Evolutionary conservation across 2,888 invertebrate species (phyloP).

Genomic region (Tetranychus truncatus): DNA sequence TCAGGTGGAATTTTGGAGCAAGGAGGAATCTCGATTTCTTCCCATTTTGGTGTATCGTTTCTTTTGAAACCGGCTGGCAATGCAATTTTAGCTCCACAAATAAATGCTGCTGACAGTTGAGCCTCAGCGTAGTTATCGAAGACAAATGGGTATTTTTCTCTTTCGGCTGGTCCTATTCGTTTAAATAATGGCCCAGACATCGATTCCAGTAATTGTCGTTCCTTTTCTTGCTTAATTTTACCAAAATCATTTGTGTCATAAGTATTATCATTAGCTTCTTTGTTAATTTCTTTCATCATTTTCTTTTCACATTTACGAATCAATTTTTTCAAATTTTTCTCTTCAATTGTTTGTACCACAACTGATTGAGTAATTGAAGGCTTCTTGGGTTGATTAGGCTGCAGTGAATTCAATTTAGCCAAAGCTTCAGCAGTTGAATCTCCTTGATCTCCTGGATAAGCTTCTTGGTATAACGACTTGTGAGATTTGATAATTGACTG

Average conservation of each 20-base stretch:
- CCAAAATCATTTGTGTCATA: conserved; percentile 13
- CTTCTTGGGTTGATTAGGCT: conserved; percentile 6
- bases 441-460: not conserved
- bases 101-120: conserved; percentile 49
- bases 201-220: conserved; percentile 13
- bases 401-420: not conserved
- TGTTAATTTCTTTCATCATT: conserved; percentile 29
- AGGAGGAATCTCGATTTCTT: conserved; percentile 49
- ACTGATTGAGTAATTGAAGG: conserved; percentile 17
- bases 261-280: conserved; percentile 20
- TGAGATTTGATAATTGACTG: not conserved
- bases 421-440: not conserved
- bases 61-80: conserved; percentile 60
- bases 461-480: not conserved
- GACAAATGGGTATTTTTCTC: conserved; percentile 36
- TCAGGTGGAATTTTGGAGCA: conserved; percentile 9
- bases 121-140: conserved; percentile 58
- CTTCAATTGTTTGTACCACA: conserved; percentile 53
- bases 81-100: conserved; percentile 55
- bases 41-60: conserved; percentile 52
- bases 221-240: conserved; percentile 12
- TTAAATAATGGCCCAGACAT: conserved; percentile 16
- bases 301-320: conserved; percentile 69
- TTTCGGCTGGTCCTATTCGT: conserved; percentile 3
- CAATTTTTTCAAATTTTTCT: conserved; percentile 52